phyloP scores from a whole-genome alignment of 2,113 vertebrate species.

The Actenoides hombroni region DNA sequence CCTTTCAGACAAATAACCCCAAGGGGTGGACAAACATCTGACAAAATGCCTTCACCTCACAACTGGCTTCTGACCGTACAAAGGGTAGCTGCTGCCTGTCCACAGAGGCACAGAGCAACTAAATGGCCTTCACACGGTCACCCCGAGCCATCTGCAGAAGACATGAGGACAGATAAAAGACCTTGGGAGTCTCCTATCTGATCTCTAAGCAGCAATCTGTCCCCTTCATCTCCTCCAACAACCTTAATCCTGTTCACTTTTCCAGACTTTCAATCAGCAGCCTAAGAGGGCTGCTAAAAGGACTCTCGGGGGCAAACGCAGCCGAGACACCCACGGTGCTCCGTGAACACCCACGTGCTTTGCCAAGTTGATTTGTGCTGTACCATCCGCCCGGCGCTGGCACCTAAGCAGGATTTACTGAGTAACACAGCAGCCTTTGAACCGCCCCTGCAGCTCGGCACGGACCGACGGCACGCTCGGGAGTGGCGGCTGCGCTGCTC shows the following conservation, averaged over 20 bases:
- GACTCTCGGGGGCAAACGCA: not conserved
- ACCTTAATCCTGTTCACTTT: not conserved
- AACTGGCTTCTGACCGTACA: not conserved
- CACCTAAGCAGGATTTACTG: not conserved
- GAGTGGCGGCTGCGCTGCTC: not conserved
- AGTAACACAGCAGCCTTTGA: not conserved
- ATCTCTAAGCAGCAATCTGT: not conserved
- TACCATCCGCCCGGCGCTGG: not conserved
- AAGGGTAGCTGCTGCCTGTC: not conserved
- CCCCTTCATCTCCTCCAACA: not conserved
- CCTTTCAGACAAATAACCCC: not conserved
- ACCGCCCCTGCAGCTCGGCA: not conserved
- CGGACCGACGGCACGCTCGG: accelerated
- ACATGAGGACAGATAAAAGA: not conserved
- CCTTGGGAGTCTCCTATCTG: not conserved
- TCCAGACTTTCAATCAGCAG: not conserved
- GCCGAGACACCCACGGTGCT: not conserved
- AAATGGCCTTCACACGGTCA: not conserved
- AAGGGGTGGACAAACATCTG: not conserved
- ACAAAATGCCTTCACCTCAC: not conserved
- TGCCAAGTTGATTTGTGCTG: not conserved
- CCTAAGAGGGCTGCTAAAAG: not conserved
- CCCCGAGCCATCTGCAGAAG: not conserved
- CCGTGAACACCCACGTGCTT: not conserved
- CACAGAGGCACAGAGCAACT: not conserved